phyloP scores from a whole-genome alignment of 2,888 invertebrate genomes.

The Griposia aprilina region DNA sequence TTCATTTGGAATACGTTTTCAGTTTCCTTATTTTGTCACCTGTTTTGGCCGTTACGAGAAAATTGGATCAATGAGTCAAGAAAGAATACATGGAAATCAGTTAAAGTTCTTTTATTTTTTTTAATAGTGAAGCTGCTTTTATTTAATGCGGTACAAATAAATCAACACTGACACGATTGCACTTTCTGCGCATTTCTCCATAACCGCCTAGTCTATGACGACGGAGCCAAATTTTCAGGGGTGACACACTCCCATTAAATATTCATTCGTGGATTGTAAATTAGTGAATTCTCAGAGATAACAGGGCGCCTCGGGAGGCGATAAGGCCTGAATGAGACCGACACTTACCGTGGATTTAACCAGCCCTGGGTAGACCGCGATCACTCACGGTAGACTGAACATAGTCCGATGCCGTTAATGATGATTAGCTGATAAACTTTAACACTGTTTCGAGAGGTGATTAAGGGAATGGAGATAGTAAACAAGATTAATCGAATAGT shows the following conservation, averaged over 20 bases:
- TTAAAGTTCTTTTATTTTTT: not conserved
- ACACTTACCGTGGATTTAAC: slow-evolving; percentile 70
- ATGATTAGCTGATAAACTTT: slow-evolving; percentile 61
- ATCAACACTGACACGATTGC: slow-evolving; percentile 17
- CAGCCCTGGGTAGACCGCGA: slow-evolving; percentile 66
- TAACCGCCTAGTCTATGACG: slow-evolving; percentile 60
- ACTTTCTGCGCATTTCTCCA: slow-evolving; percentile 63
- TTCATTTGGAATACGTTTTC: slow-evolving; percentile 53
- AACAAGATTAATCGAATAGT: slow-evolving; percentile 8
- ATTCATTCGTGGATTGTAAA: slow-evolving; percentile 88
- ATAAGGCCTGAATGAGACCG: slow-evolving; percentile 75
- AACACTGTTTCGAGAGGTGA: slow-evolving; percentile 24
- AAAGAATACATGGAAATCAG: not conserved
- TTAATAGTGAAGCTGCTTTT: not conserved
- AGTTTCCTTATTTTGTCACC: slow-evolving; percentile 42
- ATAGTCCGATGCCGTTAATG: slow-evolving; percentile 55
- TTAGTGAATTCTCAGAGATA: slow-evolving; percentile 84
- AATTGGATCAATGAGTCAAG: not conserved
- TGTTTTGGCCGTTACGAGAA: slow-evolving; percentile 6
- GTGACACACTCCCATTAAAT: slow-evolving; percentile 85
- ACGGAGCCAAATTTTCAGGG: slow-evolving; percentile 81
- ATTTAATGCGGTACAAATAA: slow-evolving; percentile 10
- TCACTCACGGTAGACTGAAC: slow-evolving; percentile 59
- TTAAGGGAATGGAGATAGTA: slow-evolving; percentile 18
- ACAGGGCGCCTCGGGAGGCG: slow-evolving; percentile 72